Conservation (phyloP, 2,888 invertebrate species). For the Thereva nobilitata region DNA sequence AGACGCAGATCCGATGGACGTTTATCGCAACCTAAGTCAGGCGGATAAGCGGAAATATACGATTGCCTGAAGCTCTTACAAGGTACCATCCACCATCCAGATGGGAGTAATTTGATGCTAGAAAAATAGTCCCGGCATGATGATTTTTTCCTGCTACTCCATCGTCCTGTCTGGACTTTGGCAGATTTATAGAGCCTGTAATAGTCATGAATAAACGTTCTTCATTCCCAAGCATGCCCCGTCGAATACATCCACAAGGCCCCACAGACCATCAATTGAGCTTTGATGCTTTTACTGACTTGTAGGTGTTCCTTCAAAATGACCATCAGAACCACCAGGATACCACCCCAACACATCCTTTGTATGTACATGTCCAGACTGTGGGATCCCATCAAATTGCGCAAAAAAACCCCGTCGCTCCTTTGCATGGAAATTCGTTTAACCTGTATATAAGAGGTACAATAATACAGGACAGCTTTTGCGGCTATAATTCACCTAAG, state of each 20-base stretch:
- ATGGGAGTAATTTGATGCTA: conserved; percentile 25
- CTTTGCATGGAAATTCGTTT: too few relatives aligned
- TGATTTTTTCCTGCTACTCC: conserved; percentile 16
- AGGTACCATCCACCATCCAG: conserved; percentile 20
- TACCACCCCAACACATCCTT: too few relatives aligned
- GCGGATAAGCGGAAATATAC: too few relatives aligned
- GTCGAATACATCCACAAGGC: conserved; percentile 8
- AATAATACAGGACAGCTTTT: too few relatives aligned
- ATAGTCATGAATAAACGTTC: conserved; percentile 22
- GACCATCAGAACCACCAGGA: too few relatives aligned
- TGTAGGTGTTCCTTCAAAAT: neutral
- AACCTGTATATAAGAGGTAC: too few relatives aligned
- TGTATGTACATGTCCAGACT: too few relatives aligned
- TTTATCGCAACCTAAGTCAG: too few relatives aligned
- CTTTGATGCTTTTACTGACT: conserved; percentile 15
- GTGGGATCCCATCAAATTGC: too few relatives aligned
- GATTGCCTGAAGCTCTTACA: conserved; percentile 7
- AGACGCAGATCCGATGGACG: too few relatives aligned
- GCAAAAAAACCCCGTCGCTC: too few relatives aligned
- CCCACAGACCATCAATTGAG: conserved; percentile 14
- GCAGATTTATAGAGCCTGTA: conserved; percentile 29
- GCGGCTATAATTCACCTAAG: too few relatives aligned
- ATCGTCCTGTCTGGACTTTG: conserved; percentile 9
- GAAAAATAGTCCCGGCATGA: conserved; percentile 14
- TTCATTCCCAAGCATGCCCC: neutral